phyloP scores from a whole-genome alignment of 2,113 vertebrate species.

The Rhinopomastus cyanomelas region DNA sequence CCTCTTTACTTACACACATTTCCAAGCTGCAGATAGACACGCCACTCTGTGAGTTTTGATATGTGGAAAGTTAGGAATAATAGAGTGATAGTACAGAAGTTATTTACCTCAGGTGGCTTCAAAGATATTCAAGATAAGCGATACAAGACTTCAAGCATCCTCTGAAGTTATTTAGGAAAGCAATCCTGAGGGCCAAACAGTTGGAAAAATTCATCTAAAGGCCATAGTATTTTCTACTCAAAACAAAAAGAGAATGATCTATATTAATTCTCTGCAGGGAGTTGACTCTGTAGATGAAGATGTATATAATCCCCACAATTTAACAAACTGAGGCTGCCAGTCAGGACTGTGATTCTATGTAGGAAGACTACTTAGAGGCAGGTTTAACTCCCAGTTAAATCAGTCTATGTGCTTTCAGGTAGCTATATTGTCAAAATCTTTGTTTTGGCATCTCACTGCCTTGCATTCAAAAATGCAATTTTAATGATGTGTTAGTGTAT shows the following conservation, averaged over 20 bases:
- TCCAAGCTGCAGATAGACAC: neutral
- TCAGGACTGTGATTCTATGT: neutral
- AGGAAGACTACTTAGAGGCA: neutral
- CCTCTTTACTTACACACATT: neutral
- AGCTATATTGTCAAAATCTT: neutral
- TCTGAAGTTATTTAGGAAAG: neutral
- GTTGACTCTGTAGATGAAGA: neutral
- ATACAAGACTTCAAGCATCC: neutral
- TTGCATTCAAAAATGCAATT: neutral
- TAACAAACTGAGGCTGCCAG: neutral
- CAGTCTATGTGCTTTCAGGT: neutral
- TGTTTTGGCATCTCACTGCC: neutral
- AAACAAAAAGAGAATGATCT: neutral
- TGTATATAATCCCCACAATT: neutral
- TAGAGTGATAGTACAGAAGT: neutral
- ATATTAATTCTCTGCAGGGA: neutral
- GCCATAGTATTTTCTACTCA: neutral
- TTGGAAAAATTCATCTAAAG: neutral
- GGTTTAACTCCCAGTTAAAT: neutral
- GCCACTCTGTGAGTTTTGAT: neutral
- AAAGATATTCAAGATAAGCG: neutral
- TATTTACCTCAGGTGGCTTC: neutral
- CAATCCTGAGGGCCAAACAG: neutral
- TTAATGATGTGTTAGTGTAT: neutral
- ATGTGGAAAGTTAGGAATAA: neutral